Evolutionary conservation across 2,797 vertebrate species (phyloP).

Genomic region (Microchirus variegatus): DNA sequence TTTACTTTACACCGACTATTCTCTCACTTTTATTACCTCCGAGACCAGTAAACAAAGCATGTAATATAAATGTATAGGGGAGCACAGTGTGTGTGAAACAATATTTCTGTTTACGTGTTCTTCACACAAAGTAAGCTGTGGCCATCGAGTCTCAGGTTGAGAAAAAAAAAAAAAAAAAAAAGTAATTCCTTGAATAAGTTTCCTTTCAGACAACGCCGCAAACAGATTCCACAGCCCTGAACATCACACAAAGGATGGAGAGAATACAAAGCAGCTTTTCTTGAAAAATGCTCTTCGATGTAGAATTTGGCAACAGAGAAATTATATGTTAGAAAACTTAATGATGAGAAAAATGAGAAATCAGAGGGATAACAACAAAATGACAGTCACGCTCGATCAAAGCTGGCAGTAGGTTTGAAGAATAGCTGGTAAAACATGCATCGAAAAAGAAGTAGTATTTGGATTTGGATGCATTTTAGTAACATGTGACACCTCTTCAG

Average conservation of each 20-base stretch:
- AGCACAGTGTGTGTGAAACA: background rate
- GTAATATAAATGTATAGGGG: background rate
- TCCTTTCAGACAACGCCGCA: background rate
- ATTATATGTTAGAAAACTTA: too few relatives aligned
- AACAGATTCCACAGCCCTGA: background rate
- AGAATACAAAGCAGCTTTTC: background rate
- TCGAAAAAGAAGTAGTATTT: too few relatives aligned
- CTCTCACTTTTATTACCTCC: constrained; percentile 1
- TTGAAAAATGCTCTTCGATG: background rate
- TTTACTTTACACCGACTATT: background rate
- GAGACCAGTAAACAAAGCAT: background rate
- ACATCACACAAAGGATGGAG: background rate
- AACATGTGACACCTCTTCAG: too few relatives aligned
- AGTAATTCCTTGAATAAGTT: background rate
- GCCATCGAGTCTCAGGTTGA: background rate
- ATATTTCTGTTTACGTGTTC: background rate
- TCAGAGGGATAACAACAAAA: too few relatives aligned
- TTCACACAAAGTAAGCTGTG: constrained; percentile 1
- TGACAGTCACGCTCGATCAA: too few relatives aligned
- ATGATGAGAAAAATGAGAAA: too few relatives aligned
- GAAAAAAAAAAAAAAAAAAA: constrained; percentile 3
- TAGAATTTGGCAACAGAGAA: background rate
- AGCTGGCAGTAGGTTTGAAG: too few relatives aligned
- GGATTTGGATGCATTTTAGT: too few relatives aligned
- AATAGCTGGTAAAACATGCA: too few relatives aligned